Percentiles rank a stretch among this genome's conserved stretches.
Conservation (phyloP, 2,113 vertebrate genomes). For the Catharus minimus region DNA sequence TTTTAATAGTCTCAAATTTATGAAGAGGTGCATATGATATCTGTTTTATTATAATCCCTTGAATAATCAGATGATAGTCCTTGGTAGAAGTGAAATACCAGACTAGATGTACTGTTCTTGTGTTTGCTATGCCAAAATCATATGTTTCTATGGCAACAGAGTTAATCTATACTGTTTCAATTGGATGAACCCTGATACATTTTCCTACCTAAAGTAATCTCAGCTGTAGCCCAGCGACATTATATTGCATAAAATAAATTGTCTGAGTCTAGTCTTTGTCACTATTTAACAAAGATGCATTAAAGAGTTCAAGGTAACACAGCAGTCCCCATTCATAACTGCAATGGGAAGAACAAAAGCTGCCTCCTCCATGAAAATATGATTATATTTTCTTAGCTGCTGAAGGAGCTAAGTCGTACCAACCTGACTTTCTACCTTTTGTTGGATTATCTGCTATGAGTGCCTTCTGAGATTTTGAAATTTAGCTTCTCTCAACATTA, state of each 20-base stretch:
- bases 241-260: conserved; percentile 47
- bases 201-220: conserved; percentile 37
- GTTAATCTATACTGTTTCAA: conserved; percentile 32
- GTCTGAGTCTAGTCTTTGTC: conserved; percentile 16
- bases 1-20: neutral
- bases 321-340: neutral
- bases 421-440: neutral
- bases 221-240: neutral
- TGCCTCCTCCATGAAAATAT: neutral
- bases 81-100: neutral
- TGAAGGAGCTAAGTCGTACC: neutral
- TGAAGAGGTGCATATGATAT: neutral
- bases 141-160: conserved; percentile 30
- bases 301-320: conserved; percentile 4
- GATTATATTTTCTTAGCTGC: neutral
- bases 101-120: neutral
- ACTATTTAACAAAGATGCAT: conserved; percentile 10
- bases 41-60: neutral
- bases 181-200: conserved; percentile 41
- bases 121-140: neutral
- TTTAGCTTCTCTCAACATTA: neutral
- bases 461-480: neutral
- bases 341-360: neutral
- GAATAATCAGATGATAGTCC: neutral
- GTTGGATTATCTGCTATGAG: neutral